Conservation (phyloP, 2,888 invertebrate genomes). For the Drosophila atroscutellata region DNA sequence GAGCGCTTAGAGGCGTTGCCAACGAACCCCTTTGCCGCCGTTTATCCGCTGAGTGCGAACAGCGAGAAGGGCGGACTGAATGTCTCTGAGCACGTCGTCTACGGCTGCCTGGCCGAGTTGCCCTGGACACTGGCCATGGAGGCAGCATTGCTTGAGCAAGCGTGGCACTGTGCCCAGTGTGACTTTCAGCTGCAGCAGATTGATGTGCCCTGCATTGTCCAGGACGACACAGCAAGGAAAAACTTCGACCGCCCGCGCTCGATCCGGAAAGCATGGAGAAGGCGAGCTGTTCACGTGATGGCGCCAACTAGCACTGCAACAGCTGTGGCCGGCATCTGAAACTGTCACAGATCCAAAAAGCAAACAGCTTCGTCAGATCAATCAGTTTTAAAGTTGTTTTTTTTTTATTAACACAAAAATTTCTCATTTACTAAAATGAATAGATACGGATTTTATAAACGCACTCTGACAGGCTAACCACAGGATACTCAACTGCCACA, state of each 20-base stretch:
- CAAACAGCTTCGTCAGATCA: not conserved
- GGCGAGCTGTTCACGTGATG: constrained; percentile 5
- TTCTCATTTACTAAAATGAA: not conserved
- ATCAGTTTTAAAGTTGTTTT: not conserved
- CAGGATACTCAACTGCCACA: not conserved
- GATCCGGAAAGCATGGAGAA: constrained; percentile 46
- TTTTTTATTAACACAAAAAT: not conserved
- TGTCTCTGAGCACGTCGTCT: constrained; percentile 93
- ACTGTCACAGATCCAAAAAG: constrained; percentile 88
- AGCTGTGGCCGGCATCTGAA: constrained; percentile 89
- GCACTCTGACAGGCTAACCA: not conserved
- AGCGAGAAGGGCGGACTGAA: constrained; percentile 92
- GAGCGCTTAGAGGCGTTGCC: constrained; percentile 79
- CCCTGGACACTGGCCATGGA: constrained; percentile 89
- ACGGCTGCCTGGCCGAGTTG: constrained; percentile 89
- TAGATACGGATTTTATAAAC: not conserved
- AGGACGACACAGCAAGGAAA: constrained; percentile 58
- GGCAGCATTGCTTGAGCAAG: constrained; percentile 87
- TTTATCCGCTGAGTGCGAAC: constrained; percentile 88
- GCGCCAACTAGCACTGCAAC: constrained; percentile 88
- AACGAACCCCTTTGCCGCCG: constrained; percentile 90
- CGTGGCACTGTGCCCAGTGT: constrained; percentile 92
- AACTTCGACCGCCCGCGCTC: constrained; percentile 1
- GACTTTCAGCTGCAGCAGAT: constrained; percentile 86
- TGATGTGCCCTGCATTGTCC: constrained; percentile 86